Base-by-base conservation (phyloP, 1,140 invertebrate genomes). In the Conopomorpha cramerella region DNA sequence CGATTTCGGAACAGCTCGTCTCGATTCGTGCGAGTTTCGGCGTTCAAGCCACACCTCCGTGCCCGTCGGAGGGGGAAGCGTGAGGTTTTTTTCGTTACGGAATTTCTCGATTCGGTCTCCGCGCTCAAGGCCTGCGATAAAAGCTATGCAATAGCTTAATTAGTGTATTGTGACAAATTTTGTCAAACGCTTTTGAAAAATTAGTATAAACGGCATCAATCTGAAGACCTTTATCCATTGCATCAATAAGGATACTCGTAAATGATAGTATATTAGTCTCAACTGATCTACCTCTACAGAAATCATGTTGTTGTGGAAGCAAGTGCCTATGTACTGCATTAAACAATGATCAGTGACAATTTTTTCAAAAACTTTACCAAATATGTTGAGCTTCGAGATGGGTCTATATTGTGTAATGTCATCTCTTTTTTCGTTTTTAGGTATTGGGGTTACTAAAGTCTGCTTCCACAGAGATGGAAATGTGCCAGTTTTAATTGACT, bases 161-260 rank as follows among this genome's bases (percentile, higher is more conserved):
- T 10, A 23, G 19, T 23, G 19, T 23, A 23, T 23, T 23, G 19
- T 37, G 35, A 18, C 16, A 8, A 7, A 37, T 23, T 30, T 37
- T 31, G 16, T 37, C 36, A 30, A 37, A 30, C 1, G 28, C 28
- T 10, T 37, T 37, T 14, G 29, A 30, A 15, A 30, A 37, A 25
- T 37, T 29, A 26, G 36, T 37, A 23, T 37, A 37, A n/a, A 37
- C 29, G 11, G 29, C 36, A 12, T 37, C 36, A 16, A 37, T 29
- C 19, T 37, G 36, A 15, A 17, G 28, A 16, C 26, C 26, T 4
- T 26, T 16, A 28, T 28, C 25, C 23, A 36, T 8, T 8, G 34
- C 23, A 25, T 36, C 17, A 16, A 16, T 8, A 16, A 36, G 16
- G 14, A 10, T 8, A 8, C 28, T 15, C 4, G 34, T 36, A 28